Percentiles rank a stretch among this genome's conserved stretches.
phyloP scores from a whole-genome alignment of 2,113 vertebrate genomes.

The Pluvialis apricaria region DNA sequence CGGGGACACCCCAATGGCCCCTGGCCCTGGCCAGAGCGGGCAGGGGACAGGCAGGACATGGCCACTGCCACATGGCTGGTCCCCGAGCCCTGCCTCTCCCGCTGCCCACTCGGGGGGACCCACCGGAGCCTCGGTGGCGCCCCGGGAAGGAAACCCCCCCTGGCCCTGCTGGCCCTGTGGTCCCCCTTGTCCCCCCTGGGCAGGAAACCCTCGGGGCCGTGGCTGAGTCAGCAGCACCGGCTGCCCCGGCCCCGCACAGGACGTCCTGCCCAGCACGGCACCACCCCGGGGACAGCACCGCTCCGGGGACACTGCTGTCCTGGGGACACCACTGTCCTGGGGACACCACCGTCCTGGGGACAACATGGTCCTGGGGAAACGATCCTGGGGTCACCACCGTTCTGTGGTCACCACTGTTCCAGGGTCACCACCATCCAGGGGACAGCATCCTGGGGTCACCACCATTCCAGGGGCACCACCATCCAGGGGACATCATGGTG shows the following conservation, averaged over 20 bases:
- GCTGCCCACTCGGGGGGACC: background rate
- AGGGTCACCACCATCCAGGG: no score
- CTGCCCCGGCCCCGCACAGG: background rate
- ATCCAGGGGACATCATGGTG: rapidly evolving
- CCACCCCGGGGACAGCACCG: background rate
- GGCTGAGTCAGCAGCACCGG: slow-evolving; percentile 8
- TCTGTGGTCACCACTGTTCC: no score
- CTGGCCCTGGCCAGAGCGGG: background rate
- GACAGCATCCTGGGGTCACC: no score
- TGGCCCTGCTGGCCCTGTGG: background rate
- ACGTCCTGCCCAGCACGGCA: background rate
- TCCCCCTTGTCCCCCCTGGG: background rate
- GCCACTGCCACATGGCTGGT: background rate
- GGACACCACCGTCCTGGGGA: background rate
- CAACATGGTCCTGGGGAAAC: no score
- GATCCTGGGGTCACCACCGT: no score
- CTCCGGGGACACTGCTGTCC: background rate
- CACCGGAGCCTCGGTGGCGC: rapidly evolving
- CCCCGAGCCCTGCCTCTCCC: background rate
- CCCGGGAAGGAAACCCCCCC: background rate
- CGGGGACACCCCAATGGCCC: background rate
- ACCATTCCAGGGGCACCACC: no score
- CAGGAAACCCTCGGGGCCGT: background rate
- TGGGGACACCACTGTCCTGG: background rate
- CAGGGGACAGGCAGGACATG: background rate